A percentile compares a stretch with the other conserved stretches of the same genome.
Conservation (phyloP, 2,113 vertebrate species). For the Mungos mungo region DNA sequence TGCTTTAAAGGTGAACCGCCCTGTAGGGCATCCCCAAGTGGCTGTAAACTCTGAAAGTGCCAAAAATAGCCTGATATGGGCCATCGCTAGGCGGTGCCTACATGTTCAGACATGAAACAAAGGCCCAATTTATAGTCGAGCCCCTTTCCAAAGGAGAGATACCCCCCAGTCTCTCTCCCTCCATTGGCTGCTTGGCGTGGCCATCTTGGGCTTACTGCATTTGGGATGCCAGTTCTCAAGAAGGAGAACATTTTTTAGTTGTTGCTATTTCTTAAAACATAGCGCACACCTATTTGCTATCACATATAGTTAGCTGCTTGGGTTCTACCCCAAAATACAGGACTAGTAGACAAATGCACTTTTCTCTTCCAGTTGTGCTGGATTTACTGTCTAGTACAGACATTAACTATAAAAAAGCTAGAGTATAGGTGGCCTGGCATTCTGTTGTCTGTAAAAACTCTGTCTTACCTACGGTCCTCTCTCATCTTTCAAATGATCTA, state of each 20-base stretch:
- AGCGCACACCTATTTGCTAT: not conserved
- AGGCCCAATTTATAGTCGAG: not conserved
- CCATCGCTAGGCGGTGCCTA: not conserved
- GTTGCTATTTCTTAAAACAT: not conserved
- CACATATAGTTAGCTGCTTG: not conserved
- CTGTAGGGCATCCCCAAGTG: not conserved
- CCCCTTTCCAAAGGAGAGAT: not conserved
- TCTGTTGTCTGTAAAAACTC: not conserved
- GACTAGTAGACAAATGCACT: not conserved
- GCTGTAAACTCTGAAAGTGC: not conserved
- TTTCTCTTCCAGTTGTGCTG: not conserved
- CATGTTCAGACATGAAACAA: not conserved
- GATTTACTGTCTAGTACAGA: not conserved
- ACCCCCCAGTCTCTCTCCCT: not conserved
- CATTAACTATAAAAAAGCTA: not conserved
- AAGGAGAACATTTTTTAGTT: not conserved
- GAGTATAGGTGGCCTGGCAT: not conserved
- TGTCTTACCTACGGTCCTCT: not conserved
- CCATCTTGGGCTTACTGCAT: fast-evolving
- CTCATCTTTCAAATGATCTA: not conserved
- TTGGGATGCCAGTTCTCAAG: not conserved
- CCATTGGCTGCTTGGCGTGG: not conserved
- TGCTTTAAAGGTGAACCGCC: not conserved
- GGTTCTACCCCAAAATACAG: not conserved
- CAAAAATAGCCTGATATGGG: not conserved